Percentiles rank a stretch among this genome's conserved stretches.
phyloP scores from a whole-genome alignment of 2,888 invertebrate species.

The Melanchra persicariae region DNA sequence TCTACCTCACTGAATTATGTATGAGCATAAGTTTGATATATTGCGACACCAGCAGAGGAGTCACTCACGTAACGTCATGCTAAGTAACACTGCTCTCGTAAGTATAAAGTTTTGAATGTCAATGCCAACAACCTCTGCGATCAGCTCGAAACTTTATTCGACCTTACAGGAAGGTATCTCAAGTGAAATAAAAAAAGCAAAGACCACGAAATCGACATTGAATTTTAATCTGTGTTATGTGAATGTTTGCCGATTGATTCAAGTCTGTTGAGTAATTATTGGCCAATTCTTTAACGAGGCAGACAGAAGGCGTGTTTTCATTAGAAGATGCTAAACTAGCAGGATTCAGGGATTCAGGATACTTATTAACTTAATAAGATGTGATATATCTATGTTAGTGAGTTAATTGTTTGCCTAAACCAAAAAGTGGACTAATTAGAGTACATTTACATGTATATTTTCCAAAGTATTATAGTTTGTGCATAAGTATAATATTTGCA shows the following conservation, averaged over 20 bases:
- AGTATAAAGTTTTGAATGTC: constrained; percentile 60
- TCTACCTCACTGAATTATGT: too few species aligned
- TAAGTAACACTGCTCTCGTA: constrained; percentile 17
- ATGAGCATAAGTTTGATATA: constrained; percentile 6
- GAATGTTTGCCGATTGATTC: constrained; percentile 44
- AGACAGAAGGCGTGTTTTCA: neutral
- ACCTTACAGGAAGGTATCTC: constrained; percentile 51
- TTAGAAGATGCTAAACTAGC: neutral
- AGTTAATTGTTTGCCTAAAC: neutral
- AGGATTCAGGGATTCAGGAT: neutral
- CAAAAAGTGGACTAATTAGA: neutral
- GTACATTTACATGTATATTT: too few species aligned
- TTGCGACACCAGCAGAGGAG: constrained; percentile 18
- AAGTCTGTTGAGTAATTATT: constrained; percentile 33
- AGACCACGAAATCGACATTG: constrained; percentile 54
- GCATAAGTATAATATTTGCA: too few species aligned
- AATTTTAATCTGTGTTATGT: constrained; percentile 56
- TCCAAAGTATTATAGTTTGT: too few species aligned
- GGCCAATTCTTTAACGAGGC: constrained; percentile 10
- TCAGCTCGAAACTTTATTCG: constrained; percentile 39
- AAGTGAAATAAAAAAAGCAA: constrained; percentile 39
- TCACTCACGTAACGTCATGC: constrained; percentile 3
- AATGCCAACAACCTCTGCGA: constrained; percentile 58
- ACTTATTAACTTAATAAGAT: too few species aligned
- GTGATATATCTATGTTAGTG: neutral